A percentile compares a stretch with the other conserved stretches of the same genome.
Evolutionary conservation across 2,888 invertebrate species (phyloP).

Genomic region (Prosapia bicincta): DNA sequence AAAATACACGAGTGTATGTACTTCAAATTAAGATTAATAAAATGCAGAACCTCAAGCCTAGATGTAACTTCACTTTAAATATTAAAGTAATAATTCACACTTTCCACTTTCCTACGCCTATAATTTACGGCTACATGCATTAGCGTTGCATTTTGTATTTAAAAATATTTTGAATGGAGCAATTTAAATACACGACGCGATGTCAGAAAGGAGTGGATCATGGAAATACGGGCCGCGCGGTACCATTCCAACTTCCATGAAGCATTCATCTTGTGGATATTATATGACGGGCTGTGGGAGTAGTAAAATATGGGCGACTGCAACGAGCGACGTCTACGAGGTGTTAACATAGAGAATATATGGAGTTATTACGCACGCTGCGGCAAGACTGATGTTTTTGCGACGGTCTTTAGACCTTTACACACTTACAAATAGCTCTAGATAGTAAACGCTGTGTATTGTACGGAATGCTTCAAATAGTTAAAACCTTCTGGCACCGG

Average conservation of each 20-base stretch:
- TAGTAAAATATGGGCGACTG: not conserved
- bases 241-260: not conserved
- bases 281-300: not conserved
- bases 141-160: no score
- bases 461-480: no score
- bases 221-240: not conserved
- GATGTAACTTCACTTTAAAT: no score
- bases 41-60: no score
- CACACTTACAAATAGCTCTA: not conserved
- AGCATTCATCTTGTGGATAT: not conserved
- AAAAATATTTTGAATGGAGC: no score
- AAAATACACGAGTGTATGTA: no score
- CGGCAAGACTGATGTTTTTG: not conserved
- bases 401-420: not conserved
- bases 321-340: not conserved
- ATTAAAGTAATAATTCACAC: no score
- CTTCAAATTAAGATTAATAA: no score
- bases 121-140: no score
- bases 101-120: no score
- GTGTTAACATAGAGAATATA: not conserved
- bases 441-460: not conserved
- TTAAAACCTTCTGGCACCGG: no score
- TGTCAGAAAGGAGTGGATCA: not conserved
- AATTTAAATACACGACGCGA: not conserved
- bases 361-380: not conserved